Percentiles rank a stretch among this genome's conserved stretches.
These are phyloP conservation scores for Benitochromis conjunctus DNA, from an alignment of 2,113 vertebrate genomes.

Conservation along the genomic window DNA sequence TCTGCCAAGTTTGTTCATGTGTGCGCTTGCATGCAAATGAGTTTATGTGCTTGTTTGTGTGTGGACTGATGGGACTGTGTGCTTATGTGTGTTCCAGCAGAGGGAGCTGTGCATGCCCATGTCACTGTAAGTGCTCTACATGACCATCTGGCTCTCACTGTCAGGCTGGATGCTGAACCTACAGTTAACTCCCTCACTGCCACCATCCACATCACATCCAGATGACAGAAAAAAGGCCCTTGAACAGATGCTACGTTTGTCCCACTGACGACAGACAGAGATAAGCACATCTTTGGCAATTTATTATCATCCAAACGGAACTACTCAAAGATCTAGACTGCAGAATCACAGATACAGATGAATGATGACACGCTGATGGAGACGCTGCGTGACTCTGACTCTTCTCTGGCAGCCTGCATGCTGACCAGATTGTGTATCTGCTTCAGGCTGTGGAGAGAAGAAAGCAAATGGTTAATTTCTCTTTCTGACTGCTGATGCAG, in stretches of 20 bases:
- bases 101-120: slow-evolving; percentile 60
- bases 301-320: not conserved
- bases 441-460: slow-evolving; percentile 9
- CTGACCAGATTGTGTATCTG: slow-evolving; percentile 36
- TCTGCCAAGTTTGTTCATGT: slow-evolving; percentile 20
- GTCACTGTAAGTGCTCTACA: slow-evolving; percentile 64
- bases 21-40: slow-evolving; percentile 21
- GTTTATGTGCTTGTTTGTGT: not conserved
- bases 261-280: not conserved
- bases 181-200: slow-evolving; percentile 60
- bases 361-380: not conserved
- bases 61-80: slow-evolving; percentile 17
- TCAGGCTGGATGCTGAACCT: slow-evolving; percentile 63
- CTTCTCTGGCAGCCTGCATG: not conserved
- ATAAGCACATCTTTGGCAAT: not conserved
- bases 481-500: slow-evolving; percentile 55
- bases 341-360: not conserved
- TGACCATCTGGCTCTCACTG: slow-evolving; percentile 75
- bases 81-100: slow-evolving; percentile 58
- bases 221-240: not conserved
- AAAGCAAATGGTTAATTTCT: slow-evolving; percentile 52
- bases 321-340: not conserved
- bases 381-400: not conserved
- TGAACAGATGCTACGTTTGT: not conserved
- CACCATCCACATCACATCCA: not conserved